A percentile compares a stretch with the other conserved stretches of the same genome.
Evolutionary conservation across 2,797 vertebrate species (phyloP).

Genomic region (Remorina albescens): DNA sequence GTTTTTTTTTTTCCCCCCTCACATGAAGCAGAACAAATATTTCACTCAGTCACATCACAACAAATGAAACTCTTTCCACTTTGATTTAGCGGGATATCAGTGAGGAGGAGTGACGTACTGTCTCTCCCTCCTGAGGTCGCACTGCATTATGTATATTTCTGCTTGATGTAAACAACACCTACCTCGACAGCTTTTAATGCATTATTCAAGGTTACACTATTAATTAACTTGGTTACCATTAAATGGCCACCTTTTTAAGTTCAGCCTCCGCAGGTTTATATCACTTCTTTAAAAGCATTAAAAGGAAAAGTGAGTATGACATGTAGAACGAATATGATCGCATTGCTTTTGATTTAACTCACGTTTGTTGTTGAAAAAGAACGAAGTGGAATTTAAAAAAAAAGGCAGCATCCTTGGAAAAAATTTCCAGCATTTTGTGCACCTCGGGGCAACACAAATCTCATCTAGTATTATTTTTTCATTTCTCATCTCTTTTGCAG

Average conservation of each 20-base stretch:
- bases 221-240: constrained; percentile 64
- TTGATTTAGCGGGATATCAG: constrained; percentile 53
- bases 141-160: constrained; percentile 72
- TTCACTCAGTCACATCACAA: constrained; percentile 60
- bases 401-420: constrained; percentile 49
- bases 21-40: constrained; percentile 51
- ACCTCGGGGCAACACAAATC: constrained; percentile 44
- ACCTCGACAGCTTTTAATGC: constrained; percentile 67
- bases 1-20: too few species aligned
- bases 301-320: constrained; percentile 42
- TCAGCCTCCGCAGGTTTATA: constrained; percentile 26
- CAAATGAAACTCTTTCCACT: constrained; percentile 58
- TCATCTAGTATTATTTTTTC: constrained; percentile 47
- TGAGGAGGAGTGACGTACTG: constrained; percentile 36
- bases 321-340: constrained; percentile 33
- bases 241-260: constrained; percentile 64
- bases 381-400: neutral
- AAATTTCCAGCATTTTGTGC: constrained; percentile 34
- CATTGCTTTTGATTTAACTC: constrained; percentile 58
- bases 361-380: constrained; percentile 52
- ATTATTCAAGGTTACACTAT: constrained; percentile 70
- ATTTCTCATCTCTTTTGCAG: constrained; percentile 32
- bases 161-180: constrained; percentile 70
- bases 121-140: constrained; percentile 37
- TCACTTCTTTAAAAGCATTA: constrained; percentile 43